Base-by-base conservation (phyloP, 2,797 vertebrate genomes). In the Dermochelys coriacea region DNA sequence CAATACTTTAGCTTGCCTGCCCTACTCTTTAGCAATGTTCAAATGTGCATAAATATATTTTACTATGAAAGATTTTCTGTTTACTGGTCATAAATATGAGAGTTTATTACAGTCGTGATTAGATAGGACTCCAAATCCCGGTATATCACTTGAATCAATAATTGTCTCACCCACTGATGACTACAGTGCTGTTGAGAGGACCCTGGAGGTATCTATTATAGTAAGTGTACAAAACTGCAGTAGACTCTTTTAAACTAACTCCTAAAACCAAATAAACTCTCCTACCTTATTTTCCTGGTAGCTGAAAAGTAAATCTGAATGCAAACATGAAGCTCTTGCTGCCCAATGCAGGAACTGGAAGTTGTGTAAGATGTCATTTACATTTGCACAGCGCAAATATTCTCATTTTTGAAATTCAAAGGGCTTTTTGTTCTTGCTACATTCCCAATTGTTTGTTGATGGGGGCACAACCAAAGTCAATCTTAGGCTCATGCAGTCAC, bases 51-150 rank as follows among this genome's bases (percentile, higher is more conserved):
- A 75, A 94, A 96, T 95, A 81, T 79, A 64, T 95, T 97, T 98
- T 96, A 94, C 55, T 96, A 61, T 92, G 82, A 96, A 88, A 93
- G 93, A 90, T 93, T 96, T 97, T 93, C 34, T 89, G 57, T 94
- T 85, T 94, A 93, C 77, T 68, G 88, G 83, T 91, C n/a, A 81
- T 94, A 93, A 96, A 96, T 91, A 86, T 57, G 80, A 55, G 10
- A 49, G 23, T 51, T 95, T 94, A 96, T 94, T 95, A 86, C 84
- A 95, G 83, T 95, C 96, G 96, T 96, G 83, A 96, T 97, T 96
- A 95, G 93, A 96, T 93, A 80, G 54, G 85, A 93, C 87, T 97
- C 86, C 81, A 92, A 93, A 82, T 86, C 83, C 27, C 23, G 61
- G 59, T 80, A 87, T 80, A 37, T 91, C 87, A 90, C 68, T 81